Percentiles rank a stretch among this genome's conserved stretches.
Conservation (phyloP, 1,140 invertebrate species). For the Drosophila dunni region DNA sequence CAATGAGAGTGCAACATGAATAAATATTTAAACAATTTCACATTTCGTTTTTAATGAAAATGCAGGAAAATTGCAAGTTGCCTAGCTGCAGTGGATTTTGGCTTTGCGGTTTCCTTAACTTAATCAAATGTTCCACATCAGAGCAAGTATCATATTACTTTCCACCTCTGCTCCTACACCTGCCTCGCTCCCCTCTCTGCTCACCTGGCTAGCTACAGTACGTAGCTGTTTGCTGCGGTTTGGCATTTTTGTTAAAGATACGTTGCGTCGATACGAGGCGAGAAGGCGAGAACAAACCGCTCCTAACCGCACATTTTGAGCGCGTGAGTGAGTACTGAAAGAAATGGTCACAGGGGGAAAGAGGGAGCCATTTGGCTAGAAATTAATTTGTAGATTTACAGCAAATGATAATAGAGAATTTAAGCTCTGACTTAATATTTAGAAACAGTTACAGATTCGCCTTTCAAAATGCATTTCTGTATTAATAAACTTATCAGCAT, state of each 20-base stretch:
- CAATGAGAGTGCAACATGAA: conserved; percentile 34
- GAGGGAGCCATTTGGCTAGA: background rate
- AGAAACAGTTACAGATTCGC: no score
- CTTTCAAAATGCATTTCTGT: no score
- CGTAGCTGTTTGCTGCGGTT: conserved; percentile 64
- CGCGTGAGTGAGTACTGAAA: conserved; percentile 27
- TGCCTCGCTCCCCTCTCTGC: background rate
- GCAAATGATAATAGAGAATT: background rate
- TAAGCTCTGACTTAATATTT: no score
- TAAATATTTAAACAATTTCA: conserved; percentile 69
- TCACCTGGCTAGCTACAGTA: conserved; percentile 19
- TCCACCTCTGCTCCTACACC: conserved; percentile 16
- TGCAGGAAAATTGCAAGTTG: conserved; percentile 18
- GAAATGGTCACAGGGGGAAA: background rate
- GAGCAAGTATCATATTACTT: conserved; percentile 54
- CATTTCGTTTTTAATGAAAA: conserved; percentile 37
- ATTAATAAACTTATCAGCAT: no score
- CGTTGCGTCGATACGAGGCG: conserved; percentile 66
- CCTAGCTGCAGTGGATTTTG: conserved; percentile 32
- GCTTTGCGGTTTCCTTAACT: conserved; percentile 44
- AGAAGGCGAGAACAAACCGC: conserved; percentile 75
- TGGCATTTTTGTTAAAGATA: conserved; percentile 81
- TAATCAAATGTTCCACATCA: conserved; percentile 62
- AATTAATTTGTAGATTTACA: conserved; percentile 12
- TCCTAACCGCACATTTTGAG: conserved; percentile 48